A percentile compares a stretch with the other conserved stretches of the same genome.
Evolutionary conservation across 2,888 invertebrate species (phyloP).

Genomic region (Protula sp.): DNA sequence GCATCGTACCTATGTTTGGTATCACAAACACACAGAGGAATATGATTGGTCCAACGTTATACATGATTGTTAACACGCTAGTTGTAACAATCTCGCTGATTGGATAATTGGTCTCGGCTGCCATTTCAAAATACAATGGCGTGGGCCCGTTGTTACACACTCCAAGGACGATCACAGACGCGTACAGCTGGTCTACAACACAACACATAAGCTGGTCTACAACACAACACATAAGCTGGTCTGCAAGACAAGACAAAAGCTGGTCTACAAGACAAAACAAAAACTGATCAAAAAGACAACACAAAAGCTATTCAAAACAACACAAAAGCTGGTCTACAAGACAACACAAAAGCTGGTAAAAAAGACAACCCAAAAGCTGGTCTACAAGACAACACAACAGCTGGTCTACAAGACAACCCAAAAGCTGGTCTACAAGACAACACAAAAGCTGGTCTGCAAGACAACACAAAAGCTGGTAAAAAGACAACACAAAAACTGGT

Average conservation of each 20-base stretch:
- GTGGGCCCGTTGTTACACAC: constrained; percentile 21
- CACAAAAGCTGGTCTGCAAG: background rate
- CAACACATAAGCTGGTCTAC: background rate
- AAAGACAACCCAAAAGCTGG: no score
- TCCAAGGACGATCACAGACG: constrained; percentile 14
- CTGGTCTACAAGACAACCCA: constrained; percentile 6
- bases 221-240: background rate
- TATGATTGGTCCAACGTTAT: constrained; percentile 20
- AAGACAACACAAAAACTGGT: no score
- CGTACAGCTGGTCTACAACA: constrained; percentile 15
- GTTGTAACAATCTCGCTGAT: constrained; percentile 21
- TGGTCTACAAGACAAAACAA: no score
- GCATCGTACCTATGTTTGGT: constrained; percentile 22
- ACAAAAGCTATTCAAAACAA: no score
- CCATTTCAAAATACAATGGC: constrained; percentile 24
- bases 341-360: no score
- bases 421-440: background rate
- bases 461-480: no score
- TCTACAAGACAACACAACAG: no score
- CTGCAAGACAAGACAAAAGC: no score
- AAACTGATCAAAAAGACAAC: no score
- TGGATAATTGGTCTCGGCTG: constrained; percentile 24
- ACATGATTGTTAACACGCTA: constrained; percentile 20
- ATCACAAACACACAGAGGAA: constrained; percentile 23
- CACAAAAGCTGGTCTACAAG: no score